phyloP scores from a whole-genome alignment of 2,888 invertebrate species.

The Tetrapedia diversipes region DNA sequence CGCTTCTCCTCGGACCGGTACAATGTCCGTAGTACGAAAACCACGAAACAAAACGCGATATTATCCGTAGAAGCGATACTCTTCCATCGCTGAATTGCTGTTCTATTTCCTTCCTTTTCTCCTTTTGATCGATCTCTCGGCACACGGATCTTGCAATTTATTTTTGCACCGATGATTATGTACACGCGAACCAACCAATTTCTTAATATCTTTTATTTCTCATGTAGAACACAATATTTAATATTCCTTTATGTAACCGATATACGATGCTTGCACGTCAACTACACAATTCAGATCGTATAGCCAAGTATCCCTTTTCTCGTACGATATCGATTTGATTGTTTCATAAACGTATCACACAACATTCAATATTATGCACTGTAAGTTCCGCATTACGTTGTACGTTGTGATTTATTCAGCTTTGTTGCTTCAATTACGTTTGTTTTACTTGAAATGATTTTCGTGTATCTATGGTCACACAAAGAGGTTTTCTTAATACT shows the following conservation, averaged over 20 bases:
- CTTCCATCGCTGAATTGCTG: neutral
- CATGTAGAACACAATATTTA: slow-evolving; percentile 25
- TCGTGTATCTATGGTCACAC: neutral
- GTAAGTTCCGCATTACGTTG: neutral
- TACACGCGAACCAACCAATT: slow-evolving; percentile 3
- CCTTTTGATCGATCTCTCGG: neutral
- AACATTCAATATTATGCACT: neutral
- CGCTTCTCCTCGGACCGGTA: neutral
- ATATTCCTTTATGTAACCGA: slow-evolving; percentile 61
- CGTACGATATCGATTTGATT: slow-evolving; percentile 18
- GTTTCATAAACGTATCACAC: slow-evolving; percentile 10
- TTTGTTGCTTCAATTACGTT: neutral
- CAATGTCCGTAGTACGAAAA: slow-evolving; percentile 25
- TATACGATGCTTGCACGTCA: slow-evolving; percentile 34
- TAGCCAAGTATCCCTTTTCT: slow-evolving; percentile 37
- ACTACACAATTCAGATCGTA: slow-evolving; percentile 30
- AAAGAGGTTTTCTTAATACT: neutral
- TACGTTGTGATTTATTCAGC: neutral
- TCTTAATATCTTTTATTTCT: slow-evolving; percentile 19
- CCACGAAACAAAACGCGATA: neutral
- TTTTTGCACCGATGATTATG: neutral
- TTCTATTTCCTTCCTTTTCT: neutral
- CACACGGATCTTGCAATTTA: neutral
- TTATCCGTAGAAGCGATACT: neutral
- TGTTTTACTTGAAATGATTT: neutral